A percentile compares a stretch with the other conserved stretches of the same genome.
Evolutionary conservation across 2,888 invertebrate species (phyloP).

Genomic region (Lasioglossum morio): DNA sequence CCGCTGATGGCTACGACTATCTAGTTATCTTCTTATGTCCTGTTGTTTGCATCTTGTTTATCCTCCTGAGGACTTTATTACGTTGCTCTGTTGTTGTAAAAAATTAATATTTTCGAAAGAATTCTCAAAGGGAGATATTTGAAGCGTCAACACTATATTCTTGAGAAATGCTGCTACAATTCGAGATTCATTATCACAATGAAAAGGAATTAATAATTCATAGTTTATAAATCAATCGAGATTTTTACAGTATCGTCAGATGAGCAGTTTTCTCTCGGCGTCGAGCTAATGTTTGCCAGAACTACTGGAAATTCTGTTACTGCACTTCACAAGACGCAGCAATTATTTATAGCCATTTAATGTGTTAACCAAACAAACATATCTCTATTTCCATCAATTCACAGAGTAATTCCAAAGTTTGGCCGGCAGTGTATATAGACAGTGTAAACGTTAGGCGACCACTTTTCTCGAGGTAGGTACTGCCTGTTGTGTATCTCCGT

Average conservation of each 20-base stretch:
- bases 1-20: neutral
- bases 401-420: neutral
- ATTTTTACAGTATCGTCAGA: neutral
- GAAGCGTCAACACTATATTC: neutral
- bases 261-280: neutral
- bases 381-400: constrained; percentile 3
- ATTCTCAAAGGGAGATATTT: neutral
- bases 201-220: neutral
- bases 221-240: neutral
- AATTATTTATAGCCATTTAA: neutral
- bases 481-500: neutral
- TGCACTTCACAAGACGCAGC: neutral
- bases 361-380: neutral
- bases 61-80: neutral
- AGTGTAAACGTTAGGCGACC: neutral
- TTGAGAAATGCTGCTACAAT: neutral
- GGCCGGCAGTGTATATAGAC: neutral
- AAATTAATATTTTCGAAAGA: neutral
- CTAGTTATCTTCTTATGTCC: too few relatives aligned
- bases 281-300: neutral
- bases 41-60: neutral
- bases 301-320: neutral
- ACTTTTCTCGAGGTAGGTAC: neutral
- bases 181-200: neutral
- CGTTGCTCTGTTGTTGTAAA: neutral